A percentile compares a stretch with the other conserved stretches of the same genome.
phyloP scores from a whole-genome alignment of 2,113 vertebrate genomes.

The Talpa occidentalis region DNA sequence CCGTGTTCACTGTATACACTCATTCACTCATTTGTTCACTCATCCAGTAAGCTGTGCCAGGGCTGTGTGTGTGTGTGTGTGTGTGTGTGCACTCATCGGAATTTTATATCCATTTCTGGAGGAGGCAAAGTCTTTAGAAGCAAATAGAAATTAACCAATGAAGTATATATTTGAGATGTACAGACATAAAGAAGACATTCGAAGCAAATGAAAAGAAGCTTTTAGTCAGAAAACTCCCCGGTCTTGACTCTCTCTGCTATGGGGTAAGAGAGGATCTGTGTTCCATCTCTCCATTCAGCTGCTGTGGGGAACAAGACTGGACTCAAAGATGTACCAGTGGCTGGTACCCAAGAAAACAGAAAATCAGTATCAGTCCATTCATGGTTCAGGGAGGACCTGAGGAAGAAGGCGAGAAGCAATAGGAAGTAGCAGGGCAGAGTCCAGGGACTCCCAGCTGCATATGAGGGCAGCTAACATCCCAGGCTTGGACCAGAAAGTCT shows the following conservation, averaged over 20 bases:
- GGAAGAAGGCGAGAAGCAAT: neutral
- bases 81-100: neutral
- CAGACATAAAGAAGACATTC: neutral
- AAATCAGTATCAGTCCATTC: neutral
- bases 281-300: neutral
- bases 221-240: neutral
- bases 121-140: neutral
- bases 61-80: neutral
- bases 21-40: neutral
- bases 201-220: neutral
- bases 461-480: no score
- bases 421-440: neutral
- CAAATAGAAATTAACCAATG: neutral
- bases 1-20: neutral
- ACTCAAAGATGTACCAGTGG: neutral
- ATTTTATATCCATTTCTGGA: neutral
- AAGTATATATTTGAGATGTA: neutral
- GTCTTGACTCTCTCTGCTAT: neutral
- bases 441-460: accelerated
- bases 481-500: neutral
- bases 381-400: neutral
- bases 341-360: neutral
- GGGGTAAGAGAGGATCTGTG: neutral
- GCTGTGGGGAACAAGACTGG: accelerated
- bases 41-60: neutral